These are phyloP conservation scores for Anarhynchus alexandrinus DNA, from an alignment of 2,113 vertebrate genomes.

Conservation along the genomic window DNA sequence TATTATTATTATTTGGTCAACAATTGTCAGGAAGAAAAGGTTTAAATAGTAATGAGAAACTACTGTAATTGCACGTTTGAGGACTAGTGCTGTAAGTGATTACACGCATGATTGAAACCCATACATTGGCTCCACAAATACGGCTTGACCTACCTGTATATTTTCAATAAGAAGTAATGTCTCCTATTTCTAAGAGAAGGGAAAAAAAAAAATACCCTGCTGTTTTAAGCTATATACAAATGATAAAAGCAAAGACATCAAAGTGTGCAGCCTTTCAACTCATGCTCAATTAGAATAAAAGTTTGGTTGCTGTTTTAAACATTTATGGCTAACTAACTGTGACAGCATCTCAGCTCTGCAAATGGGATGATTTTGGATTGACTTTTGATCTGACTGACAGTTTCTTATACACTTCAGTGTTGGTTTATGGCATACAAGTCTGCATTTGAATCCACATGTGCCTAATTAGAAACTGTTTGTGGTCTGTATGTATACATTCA, in stretches of 20 bases:
- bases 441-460: constrained; percentile 77
- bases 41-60: constrained; percentile 48
- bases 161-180: constrained; percentile 71
- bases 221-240: constrained; percentile 80
- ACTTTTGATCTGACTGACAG: constrained; percentile 85
- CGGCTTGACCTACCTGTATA: constrained; percentile 75
- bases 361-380: constrained; percentile 77
- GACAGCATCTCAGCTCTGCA: constrained; percentile 77
- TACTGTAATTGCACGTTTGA: constrained; percentile 38
- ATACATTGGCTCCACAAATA: constrained; percentile 37
- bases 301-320: constrained; percentile 84
- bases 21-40: constrained; percentile 17
- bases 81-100: constrained; percentile 51
- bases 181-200: constrained; percentile 54
- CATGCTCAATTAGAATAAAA: constrained; percentile 86
- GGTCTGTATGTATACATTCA: constrained; percentile 60
- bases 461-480: constrained; percentile 82
- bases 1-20: background rate
- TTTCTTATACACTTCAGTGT: constrained; percentile 82
- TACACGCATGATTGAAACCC: constrained; percentile 45
- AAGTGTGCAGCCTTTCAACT: constrained; percentile 81
- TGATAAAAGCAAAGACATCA: constrained; percentile 83
- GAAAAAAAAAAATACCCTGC: constrained; percentile 24
- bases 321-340: constrained; percentile 81
- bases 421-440: constrained; percentile 72